Base-by-base conservation (phyloP, 2,113 vertebrate species). In the Sorex araneus region DNA sequence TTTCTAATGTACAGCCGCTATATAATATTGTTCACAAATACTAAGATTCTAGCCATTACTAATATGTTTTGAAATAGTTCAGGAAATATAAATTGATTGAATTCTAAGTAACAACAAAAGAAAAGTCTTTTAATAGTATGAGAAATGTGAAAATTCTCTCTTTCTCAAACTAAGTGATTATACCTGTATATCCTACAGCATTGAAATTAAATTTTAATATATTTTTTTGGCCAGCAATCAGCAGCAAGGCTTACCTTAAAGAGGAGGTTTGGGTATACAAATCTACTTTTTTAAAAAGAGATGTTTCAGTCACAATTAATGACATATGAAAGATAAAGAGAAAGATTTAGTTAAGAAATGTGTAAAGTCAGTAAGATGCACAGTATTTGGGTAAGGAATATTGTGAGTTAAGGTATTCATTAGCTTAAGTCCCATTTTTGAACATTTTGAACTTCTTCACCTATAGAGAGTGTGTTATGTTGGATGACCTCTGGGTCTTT, bases 31-130 rank as follows among this genome's bases (percentile, higher is more conserved):
- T n/a, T 64, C 27, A 81, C 27, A 45, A 63, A 76, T 1, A 32
- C 32, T 34, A 71, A 85, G 30, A 86, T 92, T 92, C 78, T 28
- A 82, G 11, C 50, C 21, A 60, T 70, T 81, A 45, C n/a, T 63
- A 85, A 3, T 36, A 40, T 4, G 32, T 84, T 86, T 84, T 89
- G 16, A 86, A 89, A 87, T 73, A 32, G 2, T 4, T 21, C 81
- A 5, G 25, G 57, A 88, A 85, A 25, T 12, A 87, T 69, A 6
- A 30, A 11, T 30, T 66, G 64, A 66, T 28, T 60, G 18, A 66
- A 11, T 66, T 66, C 21, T 12, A 66, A 66, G 64, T 9, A 30
- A 66, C 64, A 66, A 66, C 25, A 30, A 30, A 11, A 34, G n/a
- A 87, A 75, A 63, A 43, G 10, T 45, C 75, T 89, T 88, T 91